Percentiles rank a stretch among this genome's conserved stretches.
phyloP scores from a whole-genome alignment of 1,140 invertebrate species.

The Luehdorfia chinensis region DNA sequence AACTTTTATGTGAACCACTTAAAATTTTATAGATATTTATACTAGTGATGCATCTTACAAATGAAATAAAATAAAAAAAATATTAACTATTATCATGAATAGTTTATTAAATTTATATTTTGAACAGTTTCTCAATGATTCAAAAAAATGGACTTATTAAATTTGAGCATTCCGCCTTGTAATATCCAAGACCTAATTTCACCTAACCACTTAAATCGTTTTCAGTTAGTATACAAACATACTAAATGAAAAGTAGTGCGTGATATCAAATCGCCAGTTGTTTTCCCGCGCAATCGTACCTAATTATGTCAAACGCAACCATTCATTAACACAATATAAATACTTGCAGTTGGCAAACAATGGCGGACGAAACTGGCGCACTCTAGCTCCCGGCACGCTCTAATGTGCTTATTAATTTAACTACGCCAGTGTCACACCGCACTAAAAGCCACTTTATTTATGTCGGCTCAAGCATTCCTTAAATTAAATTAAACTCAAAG shows the following conservation, averaged over 20 bases:
- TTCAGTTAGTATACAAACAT: constrained; percentile 2
- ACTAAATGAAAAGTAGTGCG: background rate
- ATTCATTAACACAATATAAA: constrained; percentile 23
- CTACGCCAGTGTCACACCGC: constrained; percentile 22
- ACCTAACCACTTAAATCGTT: constrained; percentile 11
- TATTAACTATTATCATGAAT: no score
- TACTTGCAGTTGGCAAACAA: constrained; percentile 29
- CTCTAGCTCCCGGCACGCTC: constrained; percentile 24
- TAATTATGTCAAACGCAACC: constrained; percentile 20
- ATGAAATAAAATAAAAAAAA: no score
- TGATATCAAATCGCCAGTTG: constrained; percentile 8
- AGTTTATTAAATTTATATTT: no score
- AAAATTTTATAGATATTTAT: no score
- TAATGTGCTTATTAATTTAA: constrained; percentile 44
- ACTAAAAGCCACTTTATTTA: constrained; percentile 31
- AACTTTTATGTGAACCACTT: no score
- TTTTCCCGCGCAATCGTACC: constrained; percentile 18
- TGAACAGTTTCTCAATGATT: no score
- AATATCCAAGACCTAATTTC: constrained; percentile 1
- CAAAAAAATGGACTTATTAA: no score
- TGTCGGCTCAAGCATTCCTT: constrained; percentile 24
- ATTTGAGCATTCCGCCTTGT: no score
- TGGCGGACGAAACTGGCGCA: constrained; percentile 25
- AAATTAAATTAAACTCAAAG: constrained; percentile 25
- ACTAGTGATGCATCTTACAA: no score